A percentile compares a stretch with the other conserved stretches of the same genome.
These are phyloP conservation scores for Styela plicata DNA, from an alignment of 23 tunicate genomes.

Conservation along the genomic window DNA sequence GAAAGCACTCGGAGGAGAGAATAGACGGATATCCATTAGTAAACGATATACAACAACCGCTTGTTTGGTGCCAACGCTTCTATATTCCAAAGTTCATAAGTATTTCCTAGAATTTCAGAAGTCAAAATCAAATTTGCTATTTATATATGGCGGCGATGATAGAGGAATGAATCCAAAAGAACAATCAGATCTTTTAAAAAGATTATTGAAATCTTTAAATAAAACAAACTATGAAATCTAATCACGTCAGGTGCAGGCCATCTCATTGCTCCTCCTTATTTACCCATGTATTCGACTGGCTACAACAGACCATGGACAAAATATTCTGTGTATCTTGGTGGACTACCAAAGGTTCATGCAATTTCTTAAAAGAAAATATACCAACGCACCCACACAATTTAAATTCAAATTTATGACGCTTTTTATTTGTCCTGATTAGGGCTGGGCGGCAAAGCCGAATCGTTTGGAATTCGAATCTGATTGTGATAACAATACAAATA, in stretches of 20 bases:
- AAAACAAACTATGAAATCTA: not conserved
- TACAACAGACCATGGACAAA: not conserved
- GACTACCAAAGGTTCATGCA: not conserved
- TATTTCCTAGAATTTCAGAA: not conserved
- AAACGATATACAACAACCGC: not conserved
- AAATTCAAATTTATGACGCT: no score
- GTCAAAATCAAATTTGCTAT: not conserved
- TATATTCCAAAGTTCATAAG: not conserved
- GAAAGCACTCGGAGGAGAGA: not conserved
- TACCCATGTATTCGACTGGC: not conserved
- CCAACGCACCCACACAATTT: no score
- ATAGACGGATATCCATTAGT: not conserved
- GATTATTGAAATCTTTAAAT: not conserved
- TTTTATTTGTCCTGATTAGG: no score
- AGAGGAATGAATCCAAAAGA: not conserved
- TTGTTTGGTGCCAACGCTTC: not conserved
- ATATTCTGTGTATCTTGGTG: not conserved
- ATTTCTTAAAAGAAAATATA: no score
- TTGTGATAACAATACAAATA: no score
- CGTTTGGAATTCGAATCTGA: no score
- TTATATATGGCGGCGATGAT: not conserved
- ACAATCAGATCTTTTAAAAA: not conserved
- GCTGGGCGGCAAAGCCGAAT: no score
- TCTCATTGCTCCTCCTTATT: slow-evolving; percentile 1
- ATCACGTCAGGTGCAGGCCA: slow-evolving; percentile 12